A percentile compares a stretch with the other conserved stretches of the same genome.
Evolutionary conservation across 2,888 invertebrate genomes (phyloP).

Genomic region (Acrocyrtus sp.): DNA sequence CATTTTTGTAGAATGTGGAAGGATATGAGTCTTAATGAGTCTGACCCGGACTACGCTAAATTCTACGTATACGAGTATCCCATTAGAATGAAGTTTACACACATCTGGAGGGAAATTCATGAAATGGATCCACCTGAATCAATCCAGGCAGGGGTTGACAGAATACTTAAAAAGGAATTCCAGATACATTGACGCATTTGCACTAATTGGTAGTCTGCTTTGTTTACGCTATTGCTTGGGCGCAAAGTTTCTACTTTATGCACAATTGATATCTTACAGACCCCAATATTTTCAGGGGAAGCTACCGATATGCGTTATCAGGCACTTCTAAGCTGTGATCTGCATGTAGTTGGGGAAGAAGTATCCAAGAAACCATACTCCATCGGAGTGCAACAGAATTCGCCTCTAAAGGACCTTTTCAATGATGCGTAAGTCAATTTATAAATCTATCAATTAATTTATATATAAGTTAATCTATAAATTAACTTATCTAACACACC

Average conservation of each 20-base stretch:
- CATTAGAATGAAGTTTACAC: constrained; percentile 97
- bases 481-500: too few species aligned
- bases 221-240: too few species aligned
- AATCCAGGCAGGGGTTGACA: constrained; percentile 81
- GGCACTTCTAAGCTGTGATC: constrained; percentile 84
- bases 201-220: constrained; percentile 84
- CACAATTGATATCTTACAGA: too few species aligned
- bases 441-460: background rate
- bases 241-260: too few species aligned
- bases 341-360: constrained; percentile 94
- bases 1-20: constrained; percentile 86
- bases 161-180: constrained; percentile 73
- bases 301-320: constrained; percentile 90
- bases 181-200: constrained; percentile 85
- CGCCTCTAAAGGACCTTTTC: constrained; percentile 91
- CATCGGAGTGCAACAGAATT: constrained; percentile 95
- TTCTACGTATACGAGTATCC: constrained; percentile 99
- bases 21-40: constrained; percentile 96
- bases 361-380: constrained; percentile 96
- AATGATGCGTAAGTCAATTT: constrained; percentile 84
- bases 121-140: constrained; percentile 83
- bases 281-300: constrained; percentile 82
- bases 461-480: background rate
- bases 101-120: constrained; percentile 98
- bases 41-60: constrained; percentile 86